Evolutionary conservation across 2,113 vertebrate species (phyloP), one percentile per base, ranked within the genome.

Genomic region (Erythrocercus mccallii): DNA sequence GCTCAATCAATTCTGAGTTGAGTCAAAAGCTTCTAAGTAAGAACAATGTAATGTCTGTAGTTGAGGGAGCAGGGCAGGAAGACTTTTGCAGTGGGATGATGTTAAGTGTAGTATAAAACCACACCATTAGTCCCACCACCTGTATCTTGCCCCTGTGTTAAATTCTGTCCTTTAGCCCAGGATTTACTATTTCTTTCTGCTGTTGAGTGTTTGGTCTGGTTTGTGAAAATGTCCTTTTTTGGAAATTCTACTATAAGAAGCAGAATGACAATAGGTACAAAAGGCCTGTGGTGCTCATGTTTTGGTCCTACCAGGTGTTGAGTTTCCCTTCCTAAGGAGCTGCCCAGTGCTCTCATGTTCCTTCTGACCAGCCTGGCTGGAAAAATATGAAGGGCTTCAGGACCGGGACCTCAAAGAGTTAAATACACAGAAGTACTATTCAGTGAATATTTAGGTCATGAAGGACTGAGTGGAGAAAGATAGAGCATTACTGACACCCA

Each of bases 381-480:
- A 81, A 74, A 56, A 64, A n/a, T 28, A 35, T 0, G 2, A 68
- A 51, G 13, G 47, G 40, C 35, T 95, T 65, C 65, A 44, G 40
- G 48, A 25, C 37, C 12, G 27, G 44, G 11, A 3, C 27, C 12
- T 77, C 42, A 47, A 90, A 58, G 91, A 54, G 73, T 85, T 92
- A 94, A 95, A 69, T 21, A 21, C 7, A 12, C 19, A n/a, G 50
- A 78, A 94, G 37, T 69, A 42, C 37, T 90, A 66, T 42, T 85
- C 50, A n/a, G 73, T 85, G 84, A 82, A 62, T 92, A 95, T 95
- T 94, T 92, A 95, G 91, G 87, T 94, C 66, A 69, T 35, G 45
- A 50, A 84, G 62, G 74, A 42, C 33, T 16, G 37, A 14, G 45
- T 91, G 54, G 58, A 89, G 70, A 42, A 84, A 30, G 65, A 10